Evolutionary conservation across 1,140 invertebrate genomes (phyloP).

Genomic region (Micrasema minimum): DNA sequence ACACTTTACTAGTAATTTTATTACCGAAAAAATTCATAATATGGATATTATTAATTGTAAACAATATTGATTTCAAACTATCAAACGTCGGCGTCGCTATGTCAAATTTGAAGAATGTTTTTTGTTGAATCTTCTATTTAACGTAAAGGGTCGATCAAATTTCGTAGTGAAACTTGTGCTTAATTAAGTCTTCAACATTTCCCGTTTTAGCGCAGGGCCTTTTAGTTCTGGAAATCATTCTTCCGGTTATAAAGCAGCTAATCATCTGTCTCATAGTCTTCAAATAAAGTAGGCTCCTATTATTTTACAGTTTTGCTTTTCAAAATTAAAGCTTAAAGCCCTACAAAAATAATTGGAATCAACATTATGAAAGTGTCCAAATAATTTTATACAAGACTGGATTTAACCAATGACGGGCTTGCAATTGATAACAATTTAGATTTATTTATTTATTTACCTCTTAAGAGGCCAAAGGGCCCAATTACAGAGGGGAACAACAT

Average conservation of each 20-base stretch:
- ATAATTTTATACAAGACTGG: neutral
- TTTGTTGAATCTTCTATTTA: neutral
- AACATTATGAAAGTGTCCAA: neutral
- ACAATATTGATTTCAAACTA: neutral
- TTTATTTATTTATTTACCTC: no score
- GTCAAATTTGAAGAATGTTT: neutral
- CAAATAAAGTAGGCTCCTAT: conserved; percentile 14
- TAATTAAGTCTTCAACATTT: conserved; percentile 10
- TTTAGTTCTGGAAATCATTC: neutral
- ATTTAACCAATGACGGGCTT: neutral
- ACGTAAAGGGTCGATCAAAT: conserved; percentile 4
- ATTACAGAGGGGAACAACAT: no score
- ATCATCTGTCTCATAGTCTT: neutral
- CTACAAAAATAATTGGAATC: neutral
- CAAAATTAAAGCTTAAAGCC: neutral
- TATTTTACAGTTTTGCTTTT: conserved; percentile 1
- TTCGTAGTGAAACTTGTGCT: neutral
- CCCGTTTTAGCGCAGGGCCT: conserved; percentile 1
- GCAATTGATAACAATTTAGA: neutral
- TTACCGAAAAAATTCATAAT: neutral
- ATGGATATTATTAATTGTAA: neutral
- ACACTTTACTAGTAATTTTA: neutral
- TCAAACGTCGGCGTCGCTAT: neutral
- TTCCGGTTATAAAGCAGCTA: conserved; percentile 22
- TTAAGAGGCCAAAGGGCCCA: no score